Conservation (phyloP, 1,140 invertebrate genomes). For the Drosophila arizonae region DNA sequence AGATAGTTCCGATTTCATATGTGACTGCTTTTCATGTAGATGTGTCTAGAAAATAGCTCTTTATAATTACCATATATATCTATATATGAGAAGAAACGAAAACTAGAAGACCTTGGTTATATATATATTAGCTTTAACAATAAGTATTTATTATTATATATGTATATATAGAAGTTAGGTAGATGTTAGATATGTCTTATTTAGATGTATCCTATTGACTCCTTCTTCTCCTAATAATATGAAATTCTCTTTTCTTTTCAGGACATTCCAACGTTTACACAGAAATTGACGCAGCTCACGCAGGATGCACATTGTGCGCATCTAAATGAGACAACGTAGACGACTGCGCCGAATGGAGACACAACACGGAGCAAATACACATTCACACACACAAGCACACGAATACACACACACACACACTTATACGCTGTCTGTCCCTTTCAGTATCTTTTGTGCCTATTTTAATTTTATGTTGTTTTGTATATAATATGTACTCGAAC, state of each 20-base stretch:
- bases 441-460: neutral
- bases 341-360: conserved; percentile 8
- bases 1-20: too few species aligned
- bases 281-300: conserved; percentile 80
- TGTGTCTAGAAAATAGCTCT: too few species aligned
- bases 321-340: conserved; percentile 73
- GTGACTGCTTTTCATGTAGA: too few species aligned
- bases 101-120: too few species aligned
- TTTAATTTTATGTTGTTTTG: conserved; percentile 5
- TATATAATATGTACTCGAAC: conserved; percentile 10
- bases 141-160: too few species aligned
- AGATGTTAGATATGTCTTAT: too few species aligned
- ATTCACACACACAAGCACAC: neutral
- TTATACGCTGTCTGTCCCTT: neutral
- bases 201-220: too few species aligned
- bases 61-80: too few species aligned
- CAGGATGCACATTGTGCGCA: conserved; percentile 81
- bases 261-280: conserved; percentile 83
- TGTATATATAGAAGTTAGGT: too few species aligned
- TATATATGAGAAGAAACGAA: too few species aligned
- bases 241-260: conserved; percentile 15
- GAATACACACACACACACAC: conserved; percentile 1
- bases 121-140: too few species aligned
- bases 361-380: conserved; percentile 3
- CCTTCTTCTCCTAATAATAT: too few species aligned